Evolutionary conservation across 2,113 vertebrate species (phyloP).

Genomic region (Chlorodrepanis virens): DNA sequence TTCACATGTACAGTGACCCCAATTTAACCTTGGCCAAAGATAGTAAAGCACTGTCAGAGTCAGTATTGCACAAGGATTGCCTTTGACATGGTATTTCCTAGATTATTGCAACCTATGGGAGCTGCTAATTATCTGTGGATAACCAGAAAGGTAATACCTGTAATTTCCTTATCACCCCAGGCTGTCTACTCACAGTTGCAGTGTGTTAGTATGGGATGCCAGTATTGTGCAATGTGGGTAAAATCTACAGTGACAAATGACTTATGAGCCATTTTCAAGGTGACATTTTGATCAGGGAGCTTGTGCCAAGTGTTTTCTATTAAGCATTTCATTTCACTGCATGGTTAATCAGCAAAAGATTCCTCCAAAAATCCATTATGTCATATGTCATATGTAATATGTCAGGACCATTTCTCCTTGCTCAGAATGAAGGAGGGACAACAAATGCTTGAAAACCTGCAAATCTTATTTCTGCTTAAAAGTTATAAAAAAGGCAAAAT

Average conservation of each 20-base stretch:
- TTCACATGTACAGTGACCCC: neutral
- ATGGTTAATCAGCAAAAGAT: conserved; percentile 57
- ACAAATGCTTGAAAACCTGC: neutral
- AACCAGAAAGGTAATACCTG: conserved; percentile 17
- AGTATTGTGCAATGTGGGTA: neutral
- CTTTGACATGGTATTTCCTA: conserved; percentile 34
- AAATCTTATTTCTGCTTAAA: neutral
- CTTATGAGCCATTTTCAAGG: conserved; percentile 48
- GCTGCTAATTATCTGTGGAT: conserved; percentile 21
- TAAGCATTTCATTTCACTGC: conserved; percentile 52
- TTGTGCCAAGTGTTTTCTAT: conserved; percentile 56
- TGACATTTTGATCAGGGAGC: conserved; percentile 56
- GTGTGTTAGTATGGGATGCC: neutral
- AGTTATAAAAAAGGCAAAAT: neutral
- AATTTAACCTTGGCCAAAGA: conserved; percentile 22
- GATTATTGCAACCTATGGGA: neutral
- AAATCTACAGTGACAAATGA: conserved; percentile 37
- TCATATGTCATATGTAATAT: neutral
- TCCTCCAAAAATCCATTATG: conserved; percentile 1
- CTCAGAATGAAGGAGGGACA: neutral
- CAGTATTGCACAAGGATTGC: neutral
- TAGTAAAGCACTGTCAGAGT: neutral
- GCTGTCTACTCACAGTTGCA: neutral
- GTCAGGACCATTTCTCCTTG: neutral
- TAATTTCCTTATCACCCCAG: neutral